These are phyloP conservation scores for Bruchidius siliquastri DNA, from an alignment of 2,888 invertebrate genomes.

Conservation along the genomic window DNA sequence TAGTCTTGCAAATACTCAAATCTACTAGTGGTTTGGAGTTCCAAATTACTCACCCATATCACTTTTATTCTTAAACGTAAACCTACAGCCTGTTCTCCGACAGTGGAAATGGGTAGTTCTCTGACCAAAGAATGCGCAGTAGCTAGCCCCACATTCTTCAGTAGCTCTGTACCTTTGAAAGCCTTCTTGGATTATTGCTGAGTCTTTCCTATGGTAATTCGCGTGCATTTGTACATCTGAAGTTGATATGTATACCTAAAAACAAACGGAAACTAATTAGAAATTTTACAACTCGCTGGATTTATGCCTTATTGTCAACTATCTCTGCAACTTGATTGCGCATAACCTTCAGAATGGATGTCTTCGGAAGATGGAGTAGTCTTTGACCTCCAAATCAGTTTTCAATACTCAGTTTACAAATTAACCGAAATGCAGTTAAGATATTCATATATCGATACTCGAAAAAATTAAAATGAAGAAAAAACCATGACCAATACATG, in stretches of 20 bases:
- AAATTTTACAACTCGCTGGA: background rate
- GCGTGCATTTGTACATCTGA: conserved; percentile 99
- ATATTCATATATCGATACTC: too few relatives aligned
- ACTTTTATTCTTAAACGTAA: conserved; percentile 97
- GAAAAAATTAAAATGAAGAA: too few relatives aligned
- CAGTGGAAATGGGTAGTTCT: conserved; percentile 98
- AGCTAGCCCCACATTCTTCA: conserved; percentile 87
- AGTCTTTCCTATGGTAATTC: conserved; percentile 96
- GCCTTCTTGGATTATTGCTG: conserved; percentile 95
- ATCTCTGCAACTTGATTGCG: too few relatives aligned
- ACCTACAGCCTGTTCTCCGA: conserved; percentile 82
- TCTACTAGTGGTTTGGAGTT: background rate
- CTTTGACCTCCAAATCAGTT: too few relatives aligned
- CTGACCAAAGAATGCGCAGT: conserved; percentile 90
- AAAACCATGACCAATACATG: too few relatives aligned
- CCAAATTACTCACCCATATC: conserved; percentile 83
- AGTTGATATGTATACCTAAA: conserved; percentile 86
- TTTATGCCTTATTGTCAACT: too few relatives aligned
- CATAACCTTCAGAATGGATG: background rate
- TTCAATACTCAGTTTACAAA: too few relatives aligned
- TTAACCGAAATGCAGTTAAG: too few relatives aligned
- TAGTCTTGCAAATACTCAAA: too few relatives aligned
- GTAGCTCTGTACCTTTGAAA: conserved; percentile 95
- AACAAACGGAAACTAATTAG: conserved; percentile 1
- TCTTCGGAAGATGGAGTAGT: background rate